Conservation (phyloP, 2,888 invertebrate genomes). For the Epicampocera succincta region DNA sequence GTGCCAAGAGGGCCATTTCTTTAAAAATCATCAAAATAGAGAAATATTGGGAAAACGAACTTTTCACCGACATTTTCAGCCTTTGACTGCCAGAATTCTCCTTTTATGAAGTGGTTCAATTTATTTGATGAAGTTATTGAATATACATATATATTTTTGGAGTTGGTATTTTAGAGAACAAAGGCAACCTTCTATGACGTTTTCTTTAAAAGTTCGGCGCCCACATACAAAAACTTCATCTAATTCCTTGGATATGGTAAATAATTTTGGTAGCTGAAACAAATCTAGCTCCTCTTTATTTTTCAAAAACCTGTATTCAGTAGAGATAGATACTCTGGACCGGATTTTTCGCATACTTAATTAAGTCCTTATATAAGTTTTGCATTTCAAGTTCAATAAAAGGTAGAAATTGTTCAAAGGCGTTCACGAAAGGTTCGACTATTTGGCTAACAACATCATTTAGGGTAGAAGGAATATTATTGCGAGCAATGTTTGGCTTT, state of each 20-base stretch:
- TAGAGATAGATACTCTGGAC: slow-evolving; percentile 25
- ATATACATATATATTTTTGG: slow-evolving; percentile 59
- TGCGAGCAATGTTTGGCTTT: slow-evolving; percentile 12
- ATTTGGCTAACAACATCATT: too few species aligned
- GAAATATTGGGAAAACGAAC: slow-evolving; percentile 65
- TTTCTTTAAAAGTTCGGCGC: slow-evolving; percentile 59
- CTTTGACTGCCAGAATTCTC: slow-evolving; percentile 61
- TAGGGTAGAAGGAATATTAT: background rate
- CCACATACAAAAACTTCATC: slow-evolving; percentile 61
- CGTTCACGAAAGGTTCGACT: slow-evolving; percentile 11
- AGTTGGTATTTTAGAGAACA: slow-evolving; percentile 60
- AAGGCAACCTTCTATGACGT: slow-evolving; percentile 55
- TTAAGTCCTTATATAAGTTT: slow-evolving; percentile 22
- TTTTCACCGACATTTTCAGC: slow-evolving; percentile 42
- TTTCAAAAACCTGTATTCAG: slow-evolving; percentile 46
- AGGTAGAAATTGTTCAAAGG: slow-evolving; percentile 15
- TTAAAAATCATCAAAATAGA: slow-evolving; percentile 67
- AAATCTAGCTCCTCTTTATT: slow-evolving; percentile 42
- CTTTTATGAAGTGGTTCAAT: slow-evolving; percentile 60
- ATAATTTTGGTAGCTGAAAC: slow-evolving; percentile 41
- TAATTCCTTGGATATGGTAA: slow-evolving; percentile 55
- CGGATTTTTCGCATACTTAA: slow-evolving; percentile 21
- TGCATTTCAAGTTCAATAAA: slow-evolving; percentile 14
- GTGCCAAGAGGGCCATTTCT: slow-evolving; percentile 63
- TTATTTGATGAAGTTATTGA: too few species aligned